A percentile compares a stretch with the other conserved stretches of the same genome.
Evolutionary conservation across 2,888 invertebrate genomes (phyloP).

Genomic region (Serripes groenlandicus): DNA sequence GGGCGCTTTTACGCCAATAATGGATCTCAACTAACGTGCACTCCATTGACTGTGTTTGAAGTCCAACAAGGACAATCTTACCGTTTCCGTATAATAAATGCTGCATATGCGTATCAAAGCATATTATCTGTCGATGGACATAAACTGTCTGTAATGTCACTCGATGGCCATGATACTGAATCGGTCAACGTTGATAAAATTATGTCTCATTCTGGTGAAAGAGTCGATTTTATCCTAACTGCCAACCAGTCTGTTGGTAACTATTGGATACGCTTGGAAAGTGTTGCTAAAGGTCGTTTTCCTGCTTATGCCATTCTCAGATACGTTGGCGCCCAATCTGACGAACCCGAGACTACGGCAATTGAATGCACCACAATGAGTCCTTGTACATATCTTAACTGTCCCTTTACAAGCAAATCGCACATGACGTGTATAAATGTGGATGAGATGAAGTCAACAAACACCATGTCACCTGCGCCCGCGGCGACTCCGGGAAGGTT

Average conservation of each 20-base stretch:
- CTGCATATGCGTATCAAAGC: constrained; percentile 70
- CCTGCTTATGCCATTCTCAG: constrained; percentile 69
- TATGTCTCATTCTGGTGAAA: constrained; percentile 77
- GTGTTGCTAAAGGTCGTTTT: constrained; percentile 57
- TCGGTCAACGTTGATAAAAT: constrained; percentile 68
- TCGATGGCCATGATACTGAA: constrained; percentile 73
- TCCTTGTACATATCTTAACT: constrained; percentile 70
- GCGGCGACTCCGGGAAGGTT: constrained; percentile 32
- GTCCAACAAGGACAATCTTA: constrained; percentile 56
- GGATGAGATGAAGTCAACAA: constrained; percentile 52
- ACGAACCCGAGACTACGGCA: constrained; percentile 52
- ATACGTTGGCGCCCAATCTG: constrained; percentile 62
- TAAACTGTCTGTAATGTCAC: constrained; percentile 69
- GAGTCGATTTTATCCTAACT: constrained; percentile 75
- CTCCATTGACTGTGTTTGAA: constrained; percentile 62
- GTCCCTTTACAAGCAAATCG: constrained; percentile 62
- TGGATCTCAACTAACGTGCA: constrained; percentile 37
- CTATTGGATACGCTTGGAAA: constrained; percentile 79
- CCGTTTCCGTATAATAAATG: constrained; percentile 76
- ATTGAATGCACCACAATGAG: constrained; percentile 56
- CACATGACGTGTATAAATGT: constrained; percentile 57
- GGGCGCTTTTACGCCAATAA: constrained; percentile 59
- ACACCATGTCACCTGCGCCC: constrained; percentile 26
- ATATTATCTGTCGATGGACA: constrained; percentile 77
- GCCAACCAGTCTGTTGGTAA: constrained; percentile 68